These are phyloP conservation scores for Drosophila ficusphila DNA, from an alignment of 1,140 invertebrate genomes.

Conservation along the genomic window DNA sequence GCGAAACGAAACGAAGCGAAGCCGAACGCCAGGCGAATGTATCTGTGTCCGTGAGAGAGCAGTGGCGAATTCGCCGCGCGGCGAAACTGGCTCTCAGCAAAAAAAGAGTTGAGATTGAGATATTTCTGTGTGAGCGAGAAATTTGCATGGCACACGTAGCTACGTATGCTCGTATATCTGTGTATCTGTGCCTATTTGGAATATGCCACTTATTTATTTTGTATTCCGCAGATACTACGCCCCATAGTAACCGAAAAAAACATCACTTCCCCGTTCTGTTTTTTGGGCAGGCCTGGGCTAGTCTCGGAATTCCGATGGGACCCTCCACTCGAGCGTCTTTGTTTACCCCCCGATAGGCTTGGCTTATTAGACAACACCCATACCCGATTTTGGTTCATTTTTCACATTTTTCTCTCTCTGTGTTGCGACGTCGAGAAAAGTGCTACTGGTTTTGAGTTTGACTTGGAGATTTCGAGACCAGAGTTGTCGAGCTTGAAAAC, in stretches of 20 bases:
- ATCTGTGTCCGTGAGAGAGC: slow-evolving; percentile 18
- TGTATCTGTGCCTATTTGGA: slow-evolving; percentile 39
- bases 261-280: slow-evolving; percentile 34
- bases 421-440: slow-evolving; percentile 72
- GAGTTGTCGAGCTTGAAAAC: slow-evolving; percentile 41
- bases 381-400: slow-evolving; percentile 8
- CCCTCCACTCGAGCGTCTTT: slow-evolving; percentile 38
- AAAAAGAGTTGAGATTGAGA: slow-evolving; percentile 52
- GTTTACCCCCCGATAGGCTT: slow-evolving; percentile 47
- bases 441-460: slow-evolving; percentile 71
- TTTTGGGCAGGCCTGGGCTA: slow-evolving; percentile 65
- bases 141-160: slow-evolving; percentile 38
- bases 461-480: slow-evolving; percentile 57
- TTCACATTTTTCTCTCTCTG: slow-evolving; percentile 49
- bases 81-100: background rate
- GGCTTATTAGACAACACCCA: slow-evolving; percentile 70
- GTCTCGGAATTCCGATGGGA: slow-evolving; percentile 24
- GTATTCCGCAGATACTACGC: slow-evolving; percentile 43
- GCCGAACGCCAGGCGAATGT: slow-evolving; percentile 27
- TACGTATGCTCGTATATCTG: too few species aligned
- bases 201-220: slow-evolving; percentile 51
- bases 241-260: slow-evolving; percentile 36
- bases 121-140: slow-evolving; percentile 18
- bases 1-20: slow-evolving; percentile 61
- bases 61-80: slow-evolving; percentile 40